Conservation (phyloP, 2,888 invertebrate genomes). For the Calameuta filiformis region DNA sequence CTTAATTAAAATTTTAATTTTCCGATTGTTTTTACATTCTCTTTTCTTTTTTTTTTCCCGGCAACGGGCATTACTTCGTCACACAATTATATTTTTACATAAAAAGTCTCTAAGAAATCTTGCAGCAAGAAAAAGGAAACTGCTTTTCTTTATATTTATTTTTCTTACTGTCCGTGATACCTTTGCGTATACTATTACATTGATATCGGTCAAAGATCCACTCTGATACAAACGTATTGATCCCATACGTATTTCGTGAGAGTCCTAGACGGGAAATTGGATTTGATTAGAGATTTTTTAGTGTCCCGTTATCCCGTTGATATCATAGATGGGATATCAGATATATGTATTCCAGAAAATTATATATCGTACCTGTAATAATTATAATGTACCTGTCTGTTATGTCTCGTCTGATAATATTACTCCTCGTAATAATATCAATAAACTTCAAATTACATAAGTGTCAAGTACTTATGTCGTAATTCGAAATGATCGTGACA, state of each 20-base stretch:
- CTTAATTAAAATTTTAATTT: neutral
- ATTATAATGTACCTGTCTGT: neutral
- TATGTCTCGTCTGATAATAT: neutral
- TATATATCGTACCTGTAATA: neutral
- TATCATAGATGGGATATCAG: neutral
- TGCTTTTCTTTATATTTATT: neutral
- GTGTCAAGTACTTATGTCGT: neutral
- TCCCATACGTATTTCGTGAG: neutral
- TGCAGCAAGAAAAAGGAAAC: neutral
- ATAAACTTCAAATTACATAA: neutral
- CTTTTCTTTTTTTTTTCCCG: neutral
- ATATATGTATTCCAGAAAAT: neutral
- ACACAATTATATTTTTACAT: neutral
- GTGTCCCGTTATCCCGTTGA: neutral
- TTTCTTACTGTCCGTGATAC: neutral
- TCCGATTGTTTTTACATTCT: neutral
- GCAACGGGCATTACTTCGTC: neutral
- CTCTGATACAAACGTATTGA: neutral
- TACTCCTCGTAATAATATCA: neutral
- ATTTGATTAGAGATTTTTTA: neutral
- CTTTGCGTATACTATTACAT: neutral
- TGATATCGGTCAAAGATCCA: neutral
- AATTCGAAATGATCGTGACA: neutral
- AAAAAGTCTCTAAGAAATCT: neutral
- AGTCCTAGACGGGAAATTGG: neutral